A percentile compares a stretch with the other conserved stretches of the same genome.
Conservation (phyloP, 2,888 invertebrate species). For the Drosophila mayaguana region DNA sequence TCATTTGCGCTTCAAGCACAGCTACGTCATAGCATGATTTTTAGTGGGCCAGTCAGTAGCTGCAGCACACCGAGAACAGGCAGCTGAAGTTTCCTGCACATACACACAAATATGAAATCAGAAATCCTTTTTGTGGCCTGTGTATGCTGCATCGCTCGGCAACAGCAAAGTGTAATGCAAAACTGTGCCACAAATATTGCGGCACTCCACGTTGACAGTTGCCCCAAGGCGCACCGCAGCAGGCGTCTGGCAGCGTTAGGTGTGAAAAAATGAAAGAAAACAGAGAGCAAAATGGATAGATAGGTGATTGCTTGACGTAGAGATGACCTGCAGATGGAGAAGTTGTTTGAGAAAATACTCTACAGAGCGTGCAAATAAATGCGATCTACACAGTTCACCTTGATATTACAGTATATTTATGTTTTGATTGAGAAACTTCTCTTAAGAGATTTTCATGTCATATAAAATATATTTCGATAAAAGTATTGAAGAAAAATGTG, state of each 20-base stretch:
- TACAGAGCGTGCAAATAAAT: background rate
- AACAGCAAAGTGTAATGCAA: conserved; percentile 35
- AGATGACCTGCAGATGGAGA: background rate
- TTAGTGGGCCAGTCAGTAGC: conserved; percentile 32
- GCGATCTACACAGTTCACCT: background rate
- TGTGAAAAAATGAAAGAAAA: conserved; percentile 17
- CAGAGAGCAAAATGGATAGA: background rate
- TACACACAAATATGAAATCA: conserved; percentile 43
- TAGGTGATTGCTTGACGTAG: background rate
- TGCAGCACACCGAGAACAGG: background rate
- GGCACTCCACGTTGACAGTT: conserved; percentile 42
- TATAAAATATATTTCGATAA: no score
- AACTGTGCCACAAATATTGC: conserved; percentile 51
- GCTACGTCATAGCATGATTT: conserved; percentile 53
- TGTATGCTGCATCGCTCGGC: conserved; percentile 17
- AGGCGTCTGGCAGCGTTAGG: conserved; percentile 23
- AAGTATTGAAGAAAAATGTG: no score
- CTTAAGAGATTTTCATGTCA: no score
- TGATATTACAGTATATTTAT: no score
- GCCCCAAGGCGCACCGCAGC: conserved; percentile 15
- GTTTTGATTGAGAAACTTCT: no score
- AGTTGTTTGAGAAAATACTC: no score
- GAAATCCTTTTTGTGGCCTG: conserved; percentile 45
- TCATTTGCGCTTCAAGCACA: conserved; percentile 41
- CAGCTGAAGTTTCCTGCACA: conserved; percentile 1